Evolutionary conservation across 2,888 invertebrate genomes (phyloP).

Genomic region (Hofmannophila pseudospretella): DNA sequence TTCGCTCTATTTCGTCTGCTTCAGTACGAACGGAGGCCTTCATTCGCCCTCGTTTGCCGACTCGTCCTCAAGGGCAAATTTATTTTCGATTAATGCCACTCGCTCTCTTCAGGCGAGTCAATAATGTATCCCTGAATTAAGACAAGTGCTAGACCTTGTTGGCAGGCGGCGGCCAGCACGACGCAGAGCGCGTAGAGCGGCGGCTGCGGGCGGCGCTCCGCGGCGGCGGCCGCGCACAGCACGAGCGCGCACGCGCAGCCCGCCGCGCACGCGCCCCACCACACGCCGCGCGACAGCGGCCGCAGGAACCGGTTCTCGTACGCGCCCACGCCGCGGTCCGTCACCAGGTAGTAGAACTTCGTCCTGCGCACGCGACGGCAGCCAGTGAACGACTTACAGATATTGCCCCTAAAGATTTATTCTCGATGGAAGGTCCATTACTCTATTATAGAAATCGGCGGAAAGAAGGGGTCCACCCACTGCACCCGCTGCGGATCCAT

Average conservation of each 20-base stretch:
- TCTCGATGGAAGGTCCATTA: no score
- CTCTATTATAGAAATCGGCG: constrained; percentile 51
- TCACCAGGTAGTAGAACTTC: constrained; percentile 61
- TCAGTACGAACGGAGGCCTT: no score
- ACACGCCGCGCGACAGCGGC: constrained; percentile 61
- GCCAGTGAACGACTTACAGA: no score
- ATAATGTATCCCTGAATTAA: background rate
- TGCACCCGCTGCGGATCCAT: constrained; percentile 56
- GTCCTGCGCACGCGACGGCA: constrained; percentile 51
- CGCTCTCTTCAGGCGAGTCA: no score
- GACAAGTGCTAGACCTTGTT: constrained; percentile 53
- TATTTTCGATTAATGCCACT: no score
- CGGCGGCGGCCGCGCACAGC: constrained; percentile 44
- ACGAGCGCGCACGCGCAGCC: constrained; percentile 40
- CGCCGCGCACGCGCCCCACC: constrained; percentile 51
- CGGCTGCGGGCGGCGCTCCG: constrained; percentile 45
- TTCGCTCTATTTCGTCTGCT: no score
- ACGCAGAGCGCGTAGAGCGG: constrained; percentile 26
- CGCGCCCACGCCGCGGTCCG: constrained; percentile 51
- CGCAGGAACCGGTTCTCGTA: constrained; percentile 67
- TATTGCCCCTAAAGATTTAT: no score
- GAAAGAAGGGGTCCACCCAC: constrained; percentile 61
- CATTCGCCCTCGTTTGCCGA: no score
- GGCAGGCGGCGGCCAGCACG: constrained; percentile 54
- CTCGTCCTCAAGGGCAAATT: no score